Evolutionary conservation across 1,140 invertebrate species (phyloP).

Genomic region (Cydia amplana): DNA sequence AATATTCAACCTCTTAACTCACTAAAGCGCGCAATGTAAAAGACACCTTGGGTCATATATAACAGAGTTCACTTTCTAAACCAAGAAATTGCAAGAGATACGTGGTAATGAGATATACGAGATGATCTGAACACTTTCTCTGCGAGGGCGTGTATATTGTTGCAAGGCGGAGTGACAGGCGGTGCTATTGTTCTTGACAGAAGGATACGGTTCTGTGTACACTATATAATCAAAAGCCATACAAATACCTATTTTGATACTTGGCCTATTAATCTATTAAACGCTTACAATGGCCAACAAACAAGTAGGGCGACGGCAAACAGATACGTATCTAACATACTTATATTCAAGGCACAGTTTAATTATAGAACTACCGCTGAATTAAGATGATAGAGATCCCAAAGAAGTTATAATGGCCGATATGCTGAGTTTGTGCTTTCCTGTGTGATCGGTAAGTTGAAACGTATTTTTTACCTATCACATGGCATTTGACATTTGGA

Average conservation of each 20-base stretch:
- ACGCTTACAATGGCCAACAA: neutral
- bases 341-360: too few species aligned
- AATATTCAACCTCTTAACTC: neutral
- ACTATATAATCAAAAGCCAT: neutral
- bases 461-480: too few species aligned
- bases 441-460: too few species aligned
- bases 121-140: constrained; percentile 11
- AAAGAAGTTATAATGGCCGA: too few species aligned
- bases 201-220: neutral
- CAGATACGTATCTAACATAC: too few species aligned
- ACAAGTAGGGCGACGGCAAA: too few species aligned
- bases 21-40: neutral
- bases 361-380: too few species aligned
- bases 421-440: too few species aligned
- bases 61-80: neutral
- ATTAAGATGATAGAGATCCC: too few species aligned
- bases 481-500: too few species aligned
- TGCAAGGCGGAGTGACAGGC: neutral
- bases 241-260: neutral
- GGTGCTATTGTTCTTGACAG: constrained; percentile 9
- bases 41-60: neutral
- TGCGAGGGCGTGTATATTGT: constrained; percentile 9
- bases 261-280: neutral
- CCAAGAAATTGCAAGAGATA: neutral
- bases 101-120: neutral